These are phyloP conservation scores for Agrotis segetum DNA, from an alignment of 2,888 invertebrate genomes.

Conservation along the genomic window DNA sequence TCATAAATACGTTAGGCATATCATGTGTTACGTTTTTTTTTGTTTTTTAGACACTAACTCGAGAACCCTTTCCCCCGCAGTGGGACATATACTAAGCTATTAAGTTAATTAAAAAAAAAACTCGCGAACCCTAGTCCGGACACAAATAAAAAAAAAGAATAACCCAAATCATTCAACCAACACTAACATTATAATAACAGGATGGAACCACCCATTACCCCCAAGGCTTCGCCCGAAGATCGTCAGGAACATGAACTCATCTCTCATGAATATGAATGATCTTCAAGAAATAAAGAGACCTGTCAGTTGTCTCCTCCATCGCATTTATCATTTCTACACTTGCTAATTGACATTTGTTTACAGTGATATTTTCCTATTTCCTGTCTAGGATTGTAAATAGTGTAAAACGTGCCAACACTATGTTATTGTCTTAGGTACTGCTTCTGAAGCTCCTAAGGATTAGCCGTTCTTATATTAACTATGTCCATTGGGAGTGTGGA, in stretches of 20 bases:
- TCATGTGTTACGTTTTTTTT: no score
- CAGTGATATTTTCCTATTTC: constrained; percentile 39
- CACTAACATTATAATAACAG: constrained; percentile 30
- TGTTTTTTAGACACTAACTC: no score
- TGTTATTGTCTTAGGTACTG: no score
- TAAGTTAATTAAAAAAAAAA: no score
- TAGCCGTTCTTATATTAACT: no score
- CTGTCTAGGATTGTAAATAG: constrained; percentile 3
- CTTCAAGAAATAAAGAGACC: constrained; percentile 37
- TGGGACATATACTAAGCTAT: no score
- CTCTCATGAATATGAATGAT: constrained; percentile 62
- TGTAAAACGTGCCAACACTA: neutral
- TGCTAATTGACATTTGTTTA: constrained; percentile 1
- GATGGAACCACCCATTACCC: constrained; percentile 55
- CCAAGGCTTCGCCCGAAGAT: constrained; percentile 62
- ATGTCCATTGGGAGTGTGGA: no score
- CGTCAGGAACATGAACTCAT: constrained; percentile 52
- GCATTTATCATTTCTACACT: constrained; percentile 46
- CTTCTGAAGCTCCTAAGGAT: no score
- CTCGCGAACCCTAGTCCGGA: no score
- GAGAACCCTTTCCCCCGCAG: no score
- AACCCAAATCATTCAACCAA: neutral
- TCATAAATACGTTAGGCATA: no score
- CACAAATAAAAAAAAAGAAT: no score
- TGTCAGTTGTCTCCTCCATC: constrained; percentile 27